Conservation (phyloP, 2,797 vertebrate species). For the Poeciliopsis presidionis region DNA sequence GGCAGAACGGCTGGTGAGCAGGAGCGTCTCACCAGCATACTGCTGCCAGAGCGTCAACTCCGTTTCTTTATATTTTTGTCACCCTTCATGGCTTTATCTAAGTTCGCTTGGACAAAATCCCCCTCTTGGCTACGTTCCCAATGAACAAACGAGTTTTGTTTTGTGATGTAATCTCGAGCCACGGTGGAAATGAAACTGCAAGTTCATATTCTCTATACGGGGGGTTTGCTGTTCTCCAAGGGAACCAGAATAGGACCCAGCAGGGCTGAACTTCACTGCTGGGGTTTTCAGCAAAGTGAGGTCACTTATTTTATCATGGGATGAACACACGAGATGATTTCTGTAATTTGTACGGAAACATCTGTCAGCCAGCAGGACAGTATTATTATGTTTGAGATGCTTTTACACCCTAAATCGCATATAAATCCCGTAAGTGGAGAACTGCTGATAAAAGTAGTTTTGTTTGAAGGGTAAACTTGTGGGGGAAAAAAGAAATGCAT, state of each 20-base stretch:
- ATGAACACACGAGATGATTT: background rate
- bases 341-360: background rate
- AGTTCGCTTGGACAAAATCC: background rate
- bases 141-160: background rate
- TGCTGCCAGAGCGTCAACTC: too few relatives aligned
- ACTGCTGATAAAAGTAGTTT: background rate
- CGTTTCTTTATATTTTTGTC: background rate
- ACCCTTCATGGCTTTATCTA: background rate
- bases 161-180: background rate
- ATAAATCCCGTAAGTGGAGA: background rate
- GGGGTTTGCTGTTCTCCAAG: background rate
- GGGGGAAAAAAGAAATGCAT: background rate
- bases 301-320: background rate
- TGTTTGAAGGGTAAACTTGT: background rate
- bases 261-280: background rate
- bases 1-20: too few relatives aligned
- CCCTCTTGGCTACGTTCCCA: background rate
- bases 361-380: background rate
- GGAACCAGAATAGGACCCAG: background rate
- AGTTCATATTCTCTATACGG: background rate
- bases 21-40: too few relatives aligned
- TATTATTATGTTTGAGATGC: background rate
- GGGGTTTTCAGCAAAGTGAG: background rate
- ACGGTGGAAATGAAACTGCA: background rate
- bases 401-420: background rate